phyloP scores from a whole-genome alignment of 2,113 vertebrate species.

The Tichodroma muraria region DNA sequence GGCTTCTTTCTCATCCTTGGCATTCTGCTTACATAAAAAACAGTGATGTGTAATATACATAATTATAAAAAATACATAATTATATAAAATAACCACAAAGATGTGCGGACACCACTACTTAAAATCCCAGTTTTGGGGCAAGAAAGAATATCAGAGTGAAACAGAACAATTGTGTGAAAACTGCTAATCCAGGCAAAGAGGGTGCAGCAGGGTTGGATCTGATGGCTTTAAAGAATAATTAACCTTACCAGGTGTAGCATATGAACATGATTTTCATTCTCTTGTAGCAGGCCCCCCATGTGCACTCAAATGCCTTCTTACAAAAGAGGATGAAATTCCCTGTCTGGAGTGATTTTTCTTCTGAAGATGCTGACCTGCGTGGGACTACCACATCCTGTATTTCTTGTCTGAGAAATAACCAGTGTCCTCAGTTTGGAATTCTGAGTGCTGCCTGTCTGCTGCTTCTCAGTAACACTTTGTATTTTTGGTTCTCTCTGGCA shows the following conservation, averaged over 20 bases:
- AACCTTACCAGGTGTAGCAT: neutral
- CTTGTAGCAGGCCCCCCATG: neutral
- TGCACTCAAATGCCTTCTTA: neutral
- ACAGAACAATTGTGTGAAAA: neutral
- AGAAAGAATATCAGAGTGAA: neutral
- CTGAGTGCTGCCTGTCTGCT: neutral
- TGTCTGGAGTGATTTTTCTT: neutral
- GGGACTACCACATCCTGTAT: neutral
- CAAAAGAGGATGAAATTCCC: neutral
- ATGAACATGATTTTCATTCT: neutral
- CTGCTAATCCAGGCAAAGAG: neutral
- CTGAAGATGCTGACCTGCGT: neutral
- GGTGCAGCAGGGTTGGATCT: neutral
- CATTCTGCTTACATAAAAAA: constrained; percentile 13
- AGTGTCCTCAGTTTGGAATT: neutral
- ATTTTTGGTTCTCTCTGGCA: neutral
- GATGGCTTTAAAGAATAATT: neutral
- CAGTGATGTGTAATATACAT: accelerated
- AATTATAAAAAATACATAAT: neutral
- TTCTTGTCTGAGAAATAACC: neutral
- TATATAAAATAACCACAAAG: neutral
- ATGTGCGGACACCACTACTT: neutral
- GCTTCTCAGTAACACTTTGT: neutral
- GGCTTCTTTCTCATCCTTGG: constrained; percentile 65
- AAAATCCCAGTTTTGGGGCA: neutral